These are phyloP conservation scores for Nettapus auritus DNA, from an alignment of 2,113 vertebrate species.

Conservation along the genomic window DNA sequence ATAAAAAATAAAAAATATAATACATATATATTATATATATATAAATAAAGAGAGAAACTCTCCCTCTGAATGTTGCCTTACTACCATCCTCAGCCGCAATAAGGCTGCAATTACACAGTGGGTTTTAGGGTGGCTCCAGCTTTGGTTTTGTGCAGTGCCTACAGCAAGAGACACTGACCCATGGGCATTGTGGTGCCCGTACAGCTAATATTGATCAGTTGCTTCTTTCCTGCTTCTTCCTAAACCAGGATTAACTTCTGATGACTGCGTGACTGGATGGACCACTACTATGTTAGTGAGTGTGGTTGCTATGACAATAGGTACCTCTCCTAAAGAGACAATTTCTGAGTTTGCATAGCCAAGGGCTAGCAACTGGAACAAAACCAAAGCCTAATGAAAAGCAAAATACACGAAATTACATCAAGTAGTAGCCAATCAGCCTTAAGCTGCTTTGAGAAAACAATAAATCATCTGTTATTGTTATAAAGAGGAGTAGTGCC, in stretches of 20 bases:
- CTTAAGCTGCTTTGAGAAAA: not conserved
- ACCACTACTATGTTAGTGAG: not conserved
- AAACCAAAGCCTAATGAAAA: not conserved
- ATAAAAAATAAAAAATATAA: not conserved
- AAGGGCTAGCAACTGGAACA: not conserved
- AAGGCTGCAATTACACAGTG: not conserved
- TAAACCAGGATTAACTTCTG: not conserved
- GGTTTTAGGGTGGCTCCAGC: not conserved
- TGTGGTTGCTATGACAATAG: not conserved
- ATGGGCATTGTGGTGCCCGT: not conserved
- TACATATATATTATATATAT: too few relatives aligned
- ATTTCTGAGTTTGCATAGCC: not conserved
- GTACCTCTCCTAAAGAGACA: not conserved
- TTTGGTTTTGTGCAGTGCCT: not conserved
- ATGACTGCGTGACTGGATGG: not conserved
- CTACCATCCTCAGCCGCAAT: not conserved
- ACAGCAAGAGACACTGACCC: not conserved
- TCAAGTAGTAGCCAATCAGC: not conserved
- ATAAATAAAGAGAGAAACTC: not conserved
- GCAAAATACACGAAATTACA: not conserved
- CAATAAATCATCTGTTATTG: not conserved
- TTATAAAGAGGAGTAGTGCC: not conserved
- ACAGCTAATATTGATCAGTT: rapidly evolving
- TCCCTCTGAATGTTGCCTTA: not conserved
- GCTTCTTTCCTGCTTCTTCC: not conserved